phyloP scores from a whole-genome alignment of 1,140 invertebrate genomes.

The Caenorhabditis inopinata region DNA sequence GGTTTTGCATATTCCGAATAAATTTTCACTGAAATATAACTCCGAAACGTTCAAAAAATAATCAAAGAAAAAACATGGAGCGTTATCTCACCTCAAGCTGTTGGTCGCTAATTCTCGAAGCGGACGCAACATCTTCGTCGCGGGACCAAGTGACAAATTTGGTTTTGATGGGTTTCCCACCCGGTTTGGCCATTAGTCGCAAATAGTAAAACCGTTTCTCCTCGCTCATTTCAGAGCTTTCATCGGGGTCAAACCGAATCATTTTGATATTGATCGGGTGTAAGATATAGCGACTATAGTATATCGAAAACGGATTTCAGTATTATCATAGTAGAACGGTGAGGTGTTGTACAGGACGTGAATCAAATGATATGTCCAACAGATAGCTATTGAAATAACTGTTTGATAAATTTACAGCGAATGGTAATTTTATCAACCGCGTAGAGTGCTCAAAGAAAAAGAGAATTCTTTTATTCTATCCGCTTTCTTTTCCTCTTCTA shows the following conservation, averaged over 20 bases:
- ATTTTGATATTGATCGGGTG: not conserved
- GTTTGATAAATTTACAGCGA: too few relatives aligned
- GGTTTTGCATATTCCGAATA: too few relatives aligned
- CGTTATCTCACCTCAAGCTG: conserved; percentile 27
- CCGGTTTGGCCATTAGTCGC: conserved; percentile 64
- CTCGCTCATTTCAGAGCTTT: conserved; percentile 50
- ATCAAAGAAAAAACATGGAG: too few relatives aligned
- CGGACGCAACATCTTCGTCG: conserved; percentile 37
- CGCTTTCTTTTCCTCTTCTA: conserved; percentile 26
- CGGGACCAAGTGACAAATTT: conserved; percentile 62
- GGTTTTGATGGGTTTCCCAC: conserved; percentile 63
- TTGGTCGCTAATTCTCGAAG: conserved; percentile 7
- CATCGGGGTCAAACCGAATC: conserved; percentile 49
- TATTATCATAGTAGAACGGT: conserved; percentile 12
- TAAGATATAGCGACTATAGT: not conserved
- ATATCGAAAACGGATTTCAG: conserved; percentile 1
- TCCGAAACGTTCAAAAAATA: too few relatives aligned
- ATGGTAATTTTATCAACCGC: too few relatives aligned
- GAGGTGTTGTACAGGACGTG: not conserved
- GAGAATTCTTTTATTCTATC: not conserved
- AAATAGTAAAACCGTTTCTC: conserved; percentile 65
- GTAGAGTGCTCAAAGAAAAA: conserved; percentile 24
- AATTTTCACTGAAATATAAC: too few relatives aligned
- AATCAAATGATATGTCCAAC: not conserved
- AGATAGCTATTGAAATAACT: too few relatives aligned